Conservation (phyloP, 2,113 vertebrate genomes). For the Apaloderma vittatum region DNA sequence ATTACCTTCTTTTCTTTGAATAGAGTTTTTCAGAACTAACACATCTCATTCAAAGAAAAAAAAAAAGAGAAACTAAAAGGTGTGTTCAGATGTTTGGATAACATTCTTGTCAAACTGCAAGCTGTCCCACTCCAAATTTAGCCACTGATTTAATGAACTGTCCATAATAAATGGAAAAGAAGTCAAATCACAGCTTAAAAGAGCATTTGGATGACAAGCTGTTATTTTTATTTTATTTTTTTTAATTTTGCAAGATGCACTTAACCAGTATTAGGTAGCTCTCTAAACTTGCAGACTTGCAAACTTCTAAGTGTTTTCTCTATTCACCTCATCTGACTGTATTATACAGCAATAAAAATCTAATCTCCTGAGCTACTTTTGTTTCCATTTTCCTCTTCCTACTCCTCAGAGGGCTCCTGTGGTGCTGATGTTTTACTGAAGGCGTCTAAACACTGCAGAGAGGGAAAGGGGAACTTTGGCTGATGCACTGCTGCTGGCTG, state of each 20-base stretch:
- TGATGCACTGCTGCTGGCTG: neutral
- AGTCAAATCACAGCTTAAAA: neutral
- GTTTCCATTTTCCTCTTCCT: neutral
- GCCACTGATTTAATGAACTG: neutral
- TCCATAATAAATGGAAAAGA: neutral
- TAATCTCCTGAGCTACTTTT: neutral
- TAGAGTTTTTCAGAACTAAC: neutral
- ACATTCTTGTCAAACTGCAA: neutral
- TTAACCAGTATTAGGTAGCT: neutral
- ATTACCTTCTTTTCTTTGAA: conserved; percentile 18
- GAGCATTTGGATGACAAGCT: neutral
- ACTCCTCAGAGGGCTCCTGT: neutral
- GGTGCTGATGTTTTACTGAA: neutral
- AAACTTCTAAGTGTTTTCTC: neutral
- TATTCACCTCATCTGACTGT: neutral
- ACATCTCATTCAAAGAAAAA: neutral
- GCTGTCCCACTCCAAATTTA: neutral
- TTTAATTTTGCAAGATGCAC: neutral
- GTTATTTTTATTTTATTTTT: neutral
- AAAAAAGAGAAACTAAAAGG: neutral
- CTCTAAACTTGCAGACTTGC: neutral
- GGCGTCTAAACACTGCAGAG: neutral
- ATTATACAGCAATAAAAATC: neutral
- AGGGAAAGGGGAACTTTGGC: neutral
- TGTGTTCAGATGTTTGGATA: neutral